These are phyloP conservation scores for Dolomedes plantarius DNA, from an alignment of 2,888 invertebrate genomes.

Conservation along the genomic window DNA sequence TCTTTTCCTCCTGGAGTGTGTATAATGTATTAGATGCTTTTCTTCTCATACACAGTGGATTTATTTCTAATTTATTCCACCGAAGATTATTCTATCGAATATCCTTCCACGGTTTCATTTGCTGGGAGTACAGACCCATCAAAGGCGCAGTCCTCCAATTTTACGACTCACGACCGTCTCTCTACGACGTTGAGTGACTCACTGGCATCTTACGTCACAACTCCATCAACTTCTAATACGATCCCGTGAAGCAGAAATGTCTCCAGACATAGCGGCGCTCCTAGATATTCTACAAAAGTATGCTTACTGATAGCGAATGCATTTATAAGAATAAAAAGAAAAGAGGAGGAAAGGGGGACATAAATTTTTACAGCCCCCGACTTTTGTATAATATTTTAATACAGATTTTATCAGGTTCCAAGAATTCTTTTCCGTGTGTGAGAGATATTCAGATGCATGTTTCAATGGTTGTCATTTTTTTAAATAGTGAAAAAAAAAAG, in stretches of 20 bases:
- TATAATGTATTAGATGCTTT: background rate
- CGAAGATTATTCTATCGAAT: background rate
- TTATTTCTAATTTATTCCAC: conserved; percentile 12
- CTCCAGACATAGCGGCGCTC: background rate
- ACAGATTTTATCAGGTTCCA: background rate
- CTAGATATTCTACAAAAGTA: background rate
- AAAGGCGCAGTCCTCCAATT: conserved; percentile 24
- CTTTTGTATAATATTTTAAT: background rate
- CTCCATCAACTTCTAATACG: conserved; percentile 55
- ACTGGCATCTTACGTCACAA: conserved; percentile 39
- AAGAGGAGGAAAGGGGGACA: background rate
- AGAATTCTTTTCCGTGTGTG: background rate
- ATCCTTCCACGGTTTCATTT: background rate
- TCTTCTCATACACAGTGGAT: background rate
- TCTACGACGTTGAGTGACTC: conserved; percentile 31
- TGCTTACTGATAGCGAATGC: background rate
- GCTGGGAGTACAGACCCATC: conserved; percentile 30
- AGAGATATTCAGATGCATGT: too few relatives aligned
- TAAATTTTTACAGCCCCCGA: background rate
- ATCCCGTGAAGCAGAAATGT: conserved; percentile 15
- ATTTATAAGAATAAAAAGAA: background rate
- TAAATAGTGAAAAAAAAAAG: too few relatives aligned
- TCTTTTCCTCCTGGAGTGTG: background rate
- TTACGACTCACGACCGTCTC: conserved; percentile 29
- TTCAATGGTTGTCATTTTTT: too few relatives aligned